Percentiles rank a stretch among this genome's conserved stretches.
Evolutionary conservation across 2,113 vertebrate species (phyloP).

Genomic region (Genyomyrus donnyi): DNA sequence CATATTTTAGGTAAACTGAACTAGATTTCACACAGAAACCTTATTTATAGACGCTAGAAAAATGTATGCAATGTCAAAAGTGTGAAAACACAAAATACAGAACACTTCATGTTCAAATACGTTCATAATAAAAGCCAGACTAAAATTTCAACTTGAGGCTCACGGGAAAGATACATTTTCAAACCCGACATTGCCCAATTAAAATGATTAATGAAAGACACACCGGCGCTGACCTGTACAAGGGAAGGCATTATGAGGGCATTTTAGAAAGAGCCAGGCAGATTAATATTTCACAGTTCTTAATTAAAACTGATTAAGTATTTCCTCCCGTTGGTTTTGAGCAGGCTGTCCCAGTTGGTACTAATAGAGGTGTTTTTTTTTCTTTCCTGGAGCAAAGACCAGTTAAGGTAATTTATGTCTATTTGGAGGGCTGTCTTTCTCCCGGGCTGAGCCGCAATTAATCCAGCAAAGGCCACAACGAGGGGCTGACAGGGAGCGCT

Average conservation of each 20-base stretch:
- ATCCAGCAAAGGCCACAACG: conserved; percentile 34
- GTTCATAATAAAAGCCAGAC: background rate
- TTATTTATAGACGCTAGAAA: background rate
- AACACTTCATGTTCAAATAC: background rate
- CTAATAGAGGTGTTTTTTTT: conserved; percentile 9
- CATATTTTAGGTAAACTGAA: background rate
- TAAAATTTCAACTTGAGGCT: background rate
- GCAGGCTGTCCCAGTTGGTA: conserved; percentile 2
- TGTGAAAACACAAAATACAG: background rate
- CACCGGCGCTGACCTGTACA: background rate
- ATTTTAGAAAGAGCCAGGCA: background rate
- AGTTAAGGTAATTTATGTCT: conserved; percentile 27
- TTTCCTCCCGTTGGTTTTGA: conserved; percentile 12
- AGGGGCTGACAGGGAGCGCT: conserved; percentile 39
- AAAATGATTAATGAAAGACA: background rate
- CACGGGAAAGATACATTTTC: background rate
- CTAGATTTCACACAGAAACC: background rate
- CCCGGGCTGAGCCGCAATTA: conserved; percentile 23
- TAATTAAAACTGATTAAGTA: conserved; percentile 9
- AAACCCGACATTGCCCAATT: background rate
- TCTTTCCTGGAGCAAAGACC: background rate
- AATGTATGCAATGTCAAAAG: background rate
- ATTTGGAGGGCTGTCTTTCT: conserved; percentile 19
- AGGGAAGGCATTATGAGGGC: background rate
- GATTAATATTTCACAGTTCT: background rate